phyloP scores from a whole-genome alignment of 2,888 invertebrate genomes.

The Caenorhabditis becei region DNA sequence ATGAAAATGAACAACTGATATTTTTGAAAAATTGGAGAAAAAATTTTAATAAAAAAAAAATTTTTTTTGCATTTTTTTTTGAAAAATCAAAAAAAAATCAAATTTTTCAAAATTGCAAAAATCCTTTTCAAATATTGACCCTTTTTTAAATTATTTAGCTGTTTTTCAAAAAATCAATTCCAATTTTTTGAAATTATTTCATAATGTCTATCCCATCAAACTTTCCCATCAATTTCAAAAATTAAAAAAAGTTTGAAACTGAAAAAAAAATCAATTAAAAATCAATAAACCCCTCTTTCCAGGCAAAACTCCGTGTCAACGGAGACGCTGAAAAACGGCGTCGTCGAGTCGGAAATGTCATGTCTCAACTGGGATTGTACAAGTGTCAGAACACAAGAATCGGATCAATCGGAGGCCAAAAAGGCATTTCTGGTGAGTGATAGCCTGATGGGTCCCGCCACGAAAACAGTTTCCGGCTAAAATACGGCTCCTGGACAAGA shows the following conservation, averaged over 20 bases:
- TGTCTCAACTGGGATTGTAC: conserved; percentile 88
- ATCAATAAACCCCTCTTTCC: background rate
- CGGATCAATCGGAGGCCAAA: conserved; percentile 89
- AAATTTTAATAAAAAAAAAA: no score
- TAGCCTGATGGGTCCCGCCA: no score
- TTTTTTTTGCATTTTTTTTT: no score
- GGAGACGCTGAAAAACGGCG: conserved; percentile 85
- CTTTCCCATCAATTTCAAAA: background rate
- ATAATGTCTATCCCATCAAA: no score
- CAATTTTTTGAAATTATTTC: no score
- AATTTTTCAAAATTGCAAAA: no score
- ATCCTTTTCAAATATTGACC: no score
- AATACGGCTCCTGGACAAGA: no score
- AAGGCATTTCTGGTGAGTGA: conserved; percentile 74
- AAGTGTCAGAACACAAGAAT: conserved; percentile 94
- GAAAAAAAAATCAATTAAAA: conserved; percentile 2
- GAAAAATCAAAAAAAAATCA: no score
- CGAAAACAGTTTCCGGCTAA: no score
- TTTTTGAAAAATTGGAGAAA: conserved; percentile 80
- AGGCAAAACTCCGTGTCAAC: conserved; percentile 83
- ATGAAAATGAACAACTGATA: background rate
- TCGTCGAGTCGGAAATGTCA: conserved; percentile 65
- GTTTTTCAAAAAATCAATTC: no score
- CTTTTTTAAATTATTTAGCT: no score
- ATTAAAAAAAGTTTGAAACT: conserved; percentile 8